Evolutionary conservation across 1,140 invertebrate species (phyloP).

Genomic region (Drosophila sechellia): DNA sequence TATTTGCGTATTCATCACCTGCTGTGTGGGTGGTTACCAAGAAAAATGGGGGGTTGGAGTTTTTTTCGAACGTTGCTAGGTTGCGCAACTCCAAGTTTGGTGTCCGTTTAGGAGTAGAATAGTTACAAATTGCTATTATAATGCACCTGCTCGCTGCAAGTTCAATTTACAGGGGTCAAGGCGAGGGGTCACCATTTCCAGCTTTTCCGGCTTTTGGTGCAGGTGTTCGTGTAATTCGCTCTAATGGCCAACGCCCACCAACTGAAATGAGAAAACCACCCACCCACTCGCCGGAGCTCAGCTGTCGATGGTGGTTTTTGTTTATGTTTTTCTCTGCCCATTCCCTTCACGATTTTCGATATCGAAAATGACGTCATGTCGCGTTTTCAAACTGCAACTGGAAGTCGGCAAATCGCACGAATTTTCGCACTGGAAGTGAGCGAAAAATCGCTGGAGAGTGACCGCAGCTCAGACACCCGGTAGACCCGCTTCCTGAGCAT

Average conservation of each 20-base stretch:
- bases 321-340: constrained; percentile 60
- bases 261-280: constrained; percentile 9
- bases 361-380: constrained; percentile 78
- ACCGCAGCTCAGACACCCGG: constrained; percentile 58
- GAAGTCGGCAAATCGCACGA: constrained; percentile 52
- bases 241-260: constrained; percentile 40
- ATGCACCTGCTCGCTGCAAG: constrained; percentile 59
- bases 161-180: constrained; percentile 71
- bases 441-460: constrained; percentile 45
- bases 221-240: constrained; percentile 59
- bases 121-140: constrained; percentile 13
- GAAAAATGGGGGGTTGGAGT: constrained; percentile 11
- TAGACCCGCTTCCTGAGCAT: constrained; percentile 38
- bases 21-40: constrained; percentile 4
- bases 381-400: constrained; percentile 59
- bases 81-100: constrained; percentile 58
- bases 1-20: constrained; percentile 59
- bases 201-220: constrained; percentile 20
- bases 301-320: constrained; percentile 57
- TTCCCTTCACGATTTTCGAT: constrained; percentile 42
- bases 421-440: constrained; percentile 61
- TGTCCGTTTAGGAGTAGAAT: constrained; percentile 5
- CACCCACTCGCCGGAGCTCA: constrained; percentile 25
- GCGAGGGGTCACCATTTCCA: constrained; percentile 63
- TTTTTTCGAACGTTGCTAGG: constrained; percentile 62